Conservation (phyloP, 2,113 vertebrate genomes). For the Tyrannus savana region DNA sequence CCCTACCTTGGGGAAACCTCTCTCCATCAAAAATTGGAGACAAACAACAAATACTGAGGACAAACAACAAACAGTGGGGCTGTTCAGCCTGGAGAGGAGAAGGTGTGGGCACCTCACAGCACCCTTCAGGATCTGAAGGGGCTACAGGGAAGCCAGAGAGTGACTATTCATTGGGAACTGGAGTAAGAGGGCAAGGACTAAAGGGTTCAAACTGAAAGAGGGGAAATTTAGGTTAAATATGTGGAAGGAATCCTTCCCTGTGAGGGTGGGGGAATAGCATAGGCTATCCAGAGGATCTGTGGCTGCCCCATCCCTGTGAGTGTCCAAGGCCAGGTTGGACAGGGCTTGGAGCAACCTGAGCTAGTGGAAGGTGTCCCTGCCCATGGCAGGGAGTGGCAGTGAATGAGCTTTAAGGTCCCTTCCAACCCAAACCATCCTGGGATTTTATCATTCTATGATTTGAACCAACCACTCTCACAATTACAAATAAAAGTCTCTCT, state of each 20-base stretch:
- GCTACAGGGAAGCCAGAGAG: background rate
- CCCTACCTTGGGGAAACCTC: background rate
- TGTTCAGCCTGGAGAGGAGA: background rate
- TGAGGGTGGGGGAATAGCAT: accelerated
- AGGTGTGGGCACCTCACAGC: background rate
- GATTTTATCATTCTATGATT: background rate
- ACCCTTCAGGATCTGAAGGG: background rate
- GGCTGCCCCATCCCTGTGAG: background rate
- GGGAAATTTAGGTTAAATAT: background rate
- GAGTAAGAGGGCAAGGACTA: background rate
- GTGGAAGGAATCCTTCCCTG: background rate
- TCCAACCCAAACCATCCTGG: background rate
- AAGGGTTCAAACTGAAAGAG: background rate
- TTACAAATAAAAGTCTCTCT: background rate
- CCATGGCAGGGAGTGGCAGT: accelerated
- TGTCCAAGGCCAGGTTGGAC: accelerated
- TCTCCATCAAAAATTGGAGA: background rate
- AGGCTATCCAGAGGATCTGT: background rate
- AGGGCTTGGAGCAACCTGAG: background rate
- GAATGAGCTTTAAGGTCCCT: accelerated
- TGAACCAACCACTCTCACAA: background rate
- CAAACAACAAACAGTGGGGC: background rate
- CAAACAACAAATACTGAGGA: background rate
- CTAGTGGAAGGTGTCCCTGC: accelerated
- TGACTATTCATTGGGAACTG: background rate